Evolutionary conservation across 2,113 vertebrate species (phyloP).

Genomic region (Nettapus auritus): DNA sequence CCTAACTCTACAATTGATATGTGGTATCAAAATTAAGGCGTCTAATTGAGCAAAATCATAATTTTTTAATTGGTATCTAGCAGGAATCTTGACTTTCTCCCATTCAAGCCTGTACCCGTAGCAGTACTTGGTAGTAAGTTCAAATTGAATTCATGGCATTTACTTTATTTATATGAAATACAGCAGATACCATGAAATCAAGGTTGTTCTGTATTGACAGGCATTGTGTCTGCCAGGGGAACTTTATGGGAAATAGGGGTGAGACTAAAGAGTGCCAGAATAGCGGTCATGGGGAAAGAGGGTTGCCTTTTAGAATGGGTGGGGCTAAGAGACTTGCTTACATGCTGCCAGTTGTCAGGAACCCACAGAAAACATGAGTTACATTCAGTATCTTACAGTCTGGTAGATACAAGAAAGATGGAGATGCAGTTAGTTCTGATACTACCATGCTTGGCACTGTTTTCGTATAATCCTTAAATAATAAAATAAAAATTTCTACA

Average conservation of each 20-base stretch:
- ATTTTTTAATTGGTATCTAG: neutral
- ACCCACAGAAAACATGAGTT: neutral
- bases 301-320: neutral
- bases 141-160: neutral
- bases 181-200: neutral
- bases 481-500: neutral
- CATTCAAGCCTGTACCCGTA: neutral
- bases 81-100: neutral
- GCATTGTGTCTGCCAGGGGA: neutral
- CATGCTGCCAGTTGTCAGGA: neutral
- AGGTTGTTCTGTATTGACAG: neutral
- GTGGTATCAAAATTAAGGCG: neutral
- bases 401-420: neutral
- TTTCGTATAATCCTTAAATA: neutral
- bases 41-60: neutral
- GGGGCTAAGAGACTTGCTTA: neutral
- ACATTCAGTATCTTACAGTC: neutral
- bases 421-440: neutral
- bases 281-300: neutral
- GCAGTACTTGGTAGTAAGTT: neutral
- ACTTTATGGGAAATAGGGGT: neutral
- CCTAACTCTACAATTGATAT: neutral
- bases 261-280: neutral
- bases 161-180: neutral
- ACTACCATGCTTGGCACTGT: neutral